These are phyloP conservation scores for Drosophila tripunctata DNA, from an alignment of 2,888 invertebrate genomes.

Conservation along the genomic window DNA sequence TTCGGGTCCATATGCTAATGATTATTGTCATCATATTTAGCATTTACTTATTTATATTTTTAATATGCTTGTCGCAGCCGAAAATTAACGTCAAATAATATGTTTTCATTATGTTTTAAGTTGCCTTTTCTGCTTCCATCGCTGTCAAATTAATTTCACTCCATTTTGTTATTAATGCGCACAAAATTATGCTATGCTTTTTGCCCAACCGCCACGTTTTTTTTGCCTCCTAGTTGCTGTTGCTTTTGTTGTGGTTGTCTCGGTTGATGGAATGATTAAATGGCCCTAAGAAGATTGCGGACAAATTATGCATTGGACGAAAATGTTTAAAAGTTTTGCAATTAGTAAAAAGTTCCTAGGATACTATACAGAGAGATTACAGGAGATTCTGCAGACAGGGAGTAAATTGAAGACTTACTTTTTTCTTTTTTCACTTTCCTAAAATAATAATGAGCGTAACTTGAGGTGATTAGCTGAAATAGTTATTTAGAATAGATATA, in stretches of 20 bases:
- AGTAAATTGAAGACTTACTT: background rate
- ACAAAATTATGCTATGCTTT: slow-evolving; percentile 56
- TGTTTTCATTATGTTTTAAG: slow-evolving; percentile 64
- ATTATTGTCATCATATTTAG: slow-evolving; percentile 68
- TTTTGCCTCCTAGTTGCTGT: background rate
- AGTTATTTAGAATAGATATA: background rate
- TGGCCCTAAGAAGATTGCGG: slow-evolving; percentile 25
- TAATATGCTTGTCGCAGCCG: slow-evolving; percentile 47
- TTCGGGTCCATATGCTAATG: slow-evolving; percentile 63
- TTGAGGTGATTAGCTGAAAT: background rate
- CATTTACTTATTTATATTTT: slow-evolving; percentile 64
- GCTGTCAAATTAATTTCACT: slow-evolving; percentile 67
- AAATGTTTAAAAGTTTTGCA: slow-evolving; percentile 50
- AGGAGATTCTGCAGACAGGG: background rate
- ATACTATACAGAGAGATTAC: slow-evolving; percentile 4
- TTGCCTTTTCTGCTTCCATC: slow-evolving; percentile 16
- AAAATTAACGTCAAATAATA: slow-evolving; percentile 65
- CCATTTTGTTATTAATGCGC: slow-evolving; percentile 65
- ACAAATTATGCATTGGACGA: slow-evolving; percentile 47
- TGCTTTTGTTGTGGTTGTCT: slow-evolving; percentile 13
- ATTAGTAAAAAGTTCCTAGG: slow-evolving; percentile 36
- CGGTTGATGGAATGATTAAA: slow-evolving; percentile 44
- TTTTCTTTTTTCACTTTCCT: background rate
- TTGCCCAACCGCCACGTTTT: slow-evolving; percentile 14
- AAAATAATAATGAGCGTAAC: background rate